Conservation (phyloP, 1,140 invertebrate species). For the Uloborus diversus region DNA sequence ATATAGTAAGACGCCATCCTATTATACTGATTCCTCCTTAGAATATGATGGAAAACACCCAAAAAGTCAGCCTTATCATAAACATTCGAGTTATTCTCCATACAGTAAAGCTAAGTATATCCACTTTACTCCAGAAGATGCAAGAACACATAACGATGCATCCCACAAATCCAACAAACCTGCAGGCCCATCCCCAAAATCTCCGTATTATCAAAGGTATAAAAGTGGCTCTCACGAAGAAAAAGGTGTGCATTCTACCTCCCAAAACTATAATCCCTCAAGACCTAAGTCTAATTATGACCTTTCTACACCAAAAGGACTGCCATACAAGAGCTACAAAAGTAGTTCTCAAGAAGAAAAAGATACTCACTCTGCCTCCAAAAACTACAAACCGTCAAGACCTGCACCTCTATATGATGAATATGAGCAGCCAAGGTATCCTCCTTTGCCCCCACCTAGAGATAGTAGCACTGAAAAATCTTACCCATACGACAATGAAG, state of each 20-base stretch:
- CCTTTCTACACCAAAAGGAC: no score
- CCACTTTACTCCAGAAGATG: not conserved
- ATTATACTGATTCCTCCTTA: no score
- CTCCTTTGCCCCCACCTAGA: conserved; percentile 3
- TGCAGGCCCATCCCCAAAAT: no score
- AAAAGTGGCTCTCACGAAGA: no score
- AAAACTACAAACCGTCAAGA: conserved; percentile 30
- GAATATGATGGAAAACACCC: no score
- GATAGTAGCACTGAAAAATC: not conserved
- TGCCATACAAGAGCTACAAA: no score
- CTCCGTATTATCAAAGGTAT: no score
- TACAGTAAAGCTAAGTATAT: no score
- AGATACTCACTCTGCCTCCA: conserved; percentile 12
- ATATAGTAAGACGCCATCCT: no score
- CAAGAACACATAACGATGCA: not conserved
- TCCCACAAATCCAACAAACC: not conserved
- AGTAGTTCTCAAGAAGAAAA: not conserved
- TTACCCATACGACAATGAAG: not conserved
- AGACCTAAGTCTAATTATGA: not conserved
- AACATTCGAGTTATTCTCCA: no score
- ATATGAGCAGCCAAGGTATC: conserved; percentile 35
- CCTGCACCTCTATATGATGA: conserved; percentile 37
- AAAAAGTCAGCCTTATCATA: no score
- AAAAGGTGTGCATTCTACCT: no score
- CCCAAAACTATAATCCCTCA: not conserved